These are phyloP conservation scores for Caenorhabditis sinica DNA, from an alignment of 2,888 invertebrate species.

Conservation along the genomic window DNA sequence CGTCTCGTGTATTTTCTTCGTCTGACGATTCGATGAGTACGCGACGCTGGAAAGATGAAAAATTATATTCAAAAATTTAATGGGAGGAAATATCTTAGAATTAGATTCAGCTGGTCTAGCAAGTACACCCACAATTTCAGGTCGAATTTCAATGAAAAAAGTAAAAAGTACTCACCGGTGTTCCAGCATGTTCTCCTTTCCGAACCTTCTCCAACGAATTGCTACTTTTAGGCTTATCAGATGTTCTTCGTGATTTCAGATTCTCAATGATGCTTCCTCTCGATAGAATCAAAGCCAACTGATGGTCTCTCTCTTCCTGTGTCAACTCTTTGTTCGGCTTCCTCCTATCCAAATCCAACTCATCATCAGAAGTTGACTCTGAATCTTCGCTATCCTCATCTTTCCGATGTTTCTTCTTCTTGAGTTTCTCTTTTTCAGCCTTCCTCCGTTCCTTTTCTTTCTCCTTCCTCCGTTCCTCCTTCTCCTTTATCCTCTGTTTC, in stretches of 20 bases:
- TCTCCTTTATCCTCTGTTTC: constrained; percentile 39
- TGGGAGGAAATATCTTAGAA: too few relatives aligned
- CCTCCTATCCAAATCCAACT: constrained; percentile 9
- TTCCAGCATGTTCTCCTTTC: constrained; percentile 28
- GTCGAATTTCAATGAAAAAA: neutral
- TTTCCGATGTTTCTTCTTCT: constrained; percentile 36
- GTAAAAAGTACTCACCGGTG: constrained; percentile 29
- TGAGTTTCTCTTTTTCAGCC: constrained; percentile 49
- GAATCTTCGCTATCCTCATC: constrained; percentile 41
- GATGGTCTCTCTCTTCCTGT: constrained; percentile 60
- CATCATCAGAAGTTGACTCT: constrained; percentile 26
- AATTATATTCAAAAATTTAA: too few relatives aligned
- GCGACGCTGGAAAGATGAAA: constrained; percentile 59
- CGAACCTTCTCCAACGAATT: constrained; percentile 52
- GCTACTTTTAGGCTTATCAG: constrained; percentile 5
- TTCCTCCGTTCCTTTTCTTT: constrained; percentile 42
- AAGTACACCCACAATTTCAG: too few relatives aligned
- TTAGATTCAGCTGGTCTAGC: too few relatives aligned
- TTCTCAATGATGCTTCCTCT: constrained; percentile 48
- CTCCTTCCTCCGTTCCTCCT: constrained; percentile 34
- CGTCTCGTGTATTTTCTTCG: constrained; percentile 27
- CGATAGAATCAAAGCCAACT: constrained; percentile 47
- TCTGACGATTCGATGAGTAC: constrained; percentile 63
- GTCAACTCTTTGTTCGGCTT: constrained; percentile 40
- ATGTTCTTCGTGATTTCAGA: constrained; percentile 40